Percentiles rank a stretch among this genome's conserved stretches.
phyloP scores from a whole-genome alignment of 1,140 invertebrate genomes.

The Andricus grossulariae region DNA sequence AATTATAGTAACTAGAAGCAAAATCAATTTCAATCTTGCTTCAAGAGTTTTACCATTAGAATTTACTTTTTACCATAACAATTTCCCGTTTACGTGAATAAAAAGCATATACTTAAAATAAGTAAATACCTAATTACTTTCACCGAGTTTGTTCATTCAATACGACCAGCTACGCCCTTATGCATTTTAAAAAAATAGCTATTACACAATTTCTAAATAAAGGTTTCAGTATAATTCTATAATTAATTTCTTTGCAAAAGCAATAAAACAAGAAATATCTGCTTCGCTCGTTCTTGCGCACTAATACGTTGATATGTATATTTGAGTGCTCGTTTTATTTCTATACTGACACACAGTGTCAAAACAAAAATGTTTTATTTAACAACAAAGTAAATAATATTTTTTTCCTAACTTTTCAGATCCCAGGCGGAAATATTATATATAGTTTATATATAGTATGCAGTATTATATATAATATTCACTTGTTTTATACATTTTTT shows the following conservation, averaged over 20 bases:
- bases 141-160: constrained; percentile 4
- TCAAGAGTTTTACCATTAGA: not conserved
- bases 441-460: too few relatives aligned
- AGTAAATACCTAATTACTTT: not conserved
- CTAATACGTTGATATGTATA: not conserved
- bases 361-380: too few relatives aligned
- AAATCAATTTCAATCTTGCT: not conserved
- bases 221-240: not conserved
- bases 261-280: constrained; percentile 14
- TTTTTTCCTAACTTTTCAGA: too few relatives aligned
- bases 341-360: too few relatives aligned
- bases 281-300: not conserved
- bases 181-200: not conserved
- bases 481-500: too few relatives aligned
- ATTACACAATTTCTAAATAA: constrained; percentile 7
- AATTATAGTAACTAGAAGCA: too few relatives aligned
- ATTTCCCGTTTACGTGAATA: constrained; percentile 3
- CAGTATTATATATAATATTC: too few relatives aligned
- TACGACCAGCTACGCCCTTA: constrained; percentile 3
- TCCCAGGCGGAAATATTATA: too few relatives aligned
- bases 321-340: not conserved
- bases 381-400: too few relatives aligned
- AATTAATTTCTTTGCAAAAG: constrained; percentile 4
- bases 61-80: not conserved
- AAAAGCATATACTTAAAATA: not conserved